Percentiles rank a stretch among this genome's conserved stretches.
Evolutionary conservation across 2,113 vertebrate genomes (phyloP).

Genomic region (Bujurquina vittata): DNA sequence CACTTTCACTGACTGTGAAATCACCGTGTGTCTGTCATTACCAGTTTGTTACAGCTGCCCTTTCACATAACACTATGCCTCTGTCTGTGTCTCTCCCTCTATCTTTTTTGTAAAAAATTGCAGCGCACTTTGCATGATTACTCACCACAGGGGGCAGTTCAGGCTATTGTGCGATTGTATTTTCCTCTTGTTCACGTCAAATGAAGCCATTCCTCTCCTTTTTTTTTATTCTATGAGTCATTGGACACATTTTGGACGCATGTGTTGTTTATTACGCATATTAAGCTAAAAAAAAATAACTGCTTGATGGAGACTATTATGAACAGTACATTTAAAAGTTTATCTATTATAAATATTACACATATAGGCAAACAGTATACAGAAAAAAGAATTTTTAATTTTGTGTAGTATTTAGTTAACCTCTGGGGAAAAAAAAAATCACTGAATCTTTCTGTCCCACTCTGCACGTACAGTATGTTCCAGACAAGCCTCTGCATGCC

Average conservation of each 20-base stretch:
- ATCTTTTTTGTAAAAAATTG: background rate
- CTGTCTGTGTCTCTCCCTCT: background rate
- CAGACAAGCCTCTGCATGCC: slow-evolving; percentile 2
- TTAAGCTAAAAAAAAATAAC: background rate
- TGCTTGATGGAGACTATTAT: background rate
- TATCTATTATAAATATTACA: rapidly evolving
- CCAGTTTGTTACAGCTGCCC: background rate
- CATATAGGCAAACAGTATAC: background rate
- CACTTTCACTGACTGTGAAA: background rate
- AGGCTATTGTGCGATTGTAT: background rate
- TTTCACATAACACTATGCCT: background rate
- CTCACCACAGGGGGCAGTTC: background rate
- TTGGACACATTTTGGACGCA: background rate
- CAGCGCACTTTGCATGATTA: background rate
- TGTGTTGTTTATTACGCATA: background rate
- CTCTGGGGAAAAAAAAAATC: background rate
- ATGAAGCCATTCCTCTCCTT: slow-evolving; percentile 14
- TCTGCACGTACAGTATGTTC: background rate
- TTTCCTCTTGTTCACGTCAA: background rate
- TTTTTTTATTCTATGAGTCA: slow-evolving; percentile 3
- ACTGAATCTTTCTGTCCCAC: background rate
- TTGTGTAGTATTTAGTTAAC: background rate
- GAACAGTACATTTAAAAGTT: background rate
- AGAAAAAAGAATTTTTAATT: background rate
- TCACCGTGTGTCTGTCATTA: background rate